Base-by-base conservation (phyloP, 2,888 invertebrate genomes). In the Agrotis exclamationis region DNA sequence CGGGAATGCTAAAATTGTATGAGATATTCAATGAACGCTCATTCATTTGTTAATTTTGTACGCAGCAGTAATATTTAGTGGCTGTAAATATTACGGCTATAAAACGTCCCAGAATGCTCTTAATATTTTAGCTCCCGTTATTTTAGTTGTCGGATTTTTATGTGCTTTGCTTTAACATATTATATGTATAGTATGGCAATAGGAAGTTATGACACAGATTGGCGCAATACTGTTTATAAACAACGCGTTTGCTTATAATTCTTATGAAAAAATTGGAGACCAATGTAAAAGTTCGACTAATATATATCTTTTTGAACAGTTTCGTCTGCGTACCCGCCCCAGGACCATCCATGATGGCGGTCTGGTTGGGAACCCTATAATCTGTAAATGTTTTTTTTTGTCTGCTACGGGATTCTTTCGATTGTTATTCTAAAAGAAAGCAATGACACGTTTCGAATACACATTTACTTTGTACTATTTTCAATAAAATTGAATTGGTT, bases 21-120 rank as follows among this genome's bases (percentile, higher is more conserved):
- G 85, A 83, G 82, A 83, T 86, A 87, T 92, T 94, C 93, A 95
- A 93, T 94, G 93, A 91, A 90, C 86, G 90, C 86, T 88, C 91
- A 89, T 94, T 93, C 93, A 94, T 95, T 95, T 94, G 94, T 94
- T 95, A 94, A 95, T 95, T 94, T 92, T 90, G 93, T 92, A 89
- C 90, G 85, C 86, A 84, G 88, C 89, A 89, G 88, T 92, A 90
- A 93, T 90, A 91, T 95, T 95, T 94, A 94, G 91, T 85, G 91
- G 92, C 87, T 87, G 92, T 94, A 93, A 95, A 95, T 90, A 91
- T 93, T 87, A 87, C 75, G 84, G 89, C 86, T 87, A 89, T 94
- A 93, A 94, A 94, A 92, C 87, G 70, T 86, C 88, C 85, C 88
- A 81, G 86, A 90, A 88, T 89, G 89, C 86, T 89, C 88, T 91